Evolutionary conservation across 2,888 invertebrate genomes (phyloP).

Genomic region (Neelides folsomi): DNA sequence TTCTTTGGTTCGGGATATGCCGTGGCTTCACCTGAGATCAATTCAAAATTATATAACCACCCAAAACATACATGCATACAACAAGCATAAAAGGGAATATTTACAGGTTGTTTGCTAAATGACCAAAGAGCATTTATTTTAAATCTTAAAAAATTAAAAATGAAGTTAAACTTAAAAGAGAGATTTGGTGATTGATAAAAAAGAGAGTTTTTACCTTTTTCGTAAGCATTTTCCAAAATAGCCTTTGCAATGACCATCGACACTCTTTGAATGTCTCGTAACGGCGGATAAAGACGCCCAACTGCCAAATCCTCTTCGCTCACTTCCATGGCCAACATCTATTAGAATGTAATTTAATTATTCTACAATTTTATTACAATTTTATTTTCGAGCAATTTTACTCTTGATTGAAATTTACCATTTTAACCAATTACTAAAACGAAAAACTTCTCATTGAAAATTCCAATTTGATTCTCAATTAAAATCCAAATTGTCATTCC

Average conservation of each 20-base stretch:
- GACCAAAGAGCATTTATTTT: no score
- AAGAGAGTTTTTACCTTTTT: constrained; percentile 7
- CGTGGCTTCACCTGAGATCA: constrained; percentile 58
- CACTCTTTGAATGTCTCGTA: constrained; percentile 66
- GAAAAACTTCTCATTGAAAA: neutral
- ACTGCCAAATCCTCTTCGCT: constrained; percentile 62
- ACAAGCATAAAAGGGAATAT: no score
- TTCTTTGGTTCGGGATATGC: constrained; percentile 62
- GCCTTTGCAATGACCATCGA: constrained; percentile 68
- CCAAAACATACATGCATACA: no score
- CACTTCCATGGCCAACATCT: constrained; percentile 72
- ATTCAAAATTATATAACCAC: constrained; percentile 4
- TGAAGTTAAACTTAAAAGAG: neutral
- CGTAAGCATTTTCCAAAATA: constrained; percentile 14
- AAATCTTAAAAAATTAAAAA: neutral
- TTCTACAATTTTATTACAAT: no score
- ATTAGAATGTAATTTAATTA: neutral
- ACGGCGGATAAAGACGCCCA: constrained; percentile 86
- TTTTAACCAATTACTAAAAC: neutral
- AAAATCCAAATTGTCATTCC: neutral
- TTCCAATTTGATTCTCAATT: neutral
- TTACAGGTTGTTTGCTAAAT: no score
- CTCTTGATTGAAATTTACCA: neutral
- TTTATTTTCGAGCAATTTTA: neutral
- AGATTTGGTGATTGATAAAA: constrained; percentile 1